These are phyloP conservation scores for Sorex fumeus DNA, from an alignment of 2,113 vertebrate species.

Conservation along the genomic window DNA sequence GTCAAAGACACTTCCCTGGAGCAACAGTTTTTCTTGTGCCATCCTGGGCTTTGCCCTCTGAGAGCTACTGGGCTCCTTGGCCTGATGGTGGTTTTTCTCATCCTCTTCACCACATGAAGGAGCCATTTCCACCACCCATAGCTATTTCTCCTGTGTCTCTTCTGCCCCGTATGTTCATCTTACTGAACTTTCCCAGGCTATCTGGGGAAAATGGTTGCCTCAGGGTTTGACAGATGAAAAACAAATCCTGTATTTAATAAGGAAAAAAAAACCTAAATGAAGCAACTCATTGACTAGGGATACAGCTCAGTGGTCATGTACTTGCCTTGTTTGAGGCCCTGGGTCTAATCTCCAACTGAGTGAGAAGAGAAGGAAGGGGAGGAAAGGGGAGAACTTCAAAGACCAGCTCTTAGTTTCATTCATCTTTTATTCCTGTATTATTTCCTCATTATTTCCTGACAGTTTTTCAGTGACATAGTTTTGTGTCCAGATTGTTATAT, in stretches of 20 bases:
- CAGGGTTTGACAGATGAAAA: constrained; percentile 79
- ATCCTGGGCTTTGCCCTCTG: constrained; percentile 91
- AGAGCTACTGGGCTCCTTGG: constrained; percentile 91
- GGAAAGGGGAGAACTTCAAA: too few species aligned
- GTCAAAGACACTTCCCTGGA: constrained; percentile 84
- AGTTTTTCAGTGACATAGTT: too few species aligned
- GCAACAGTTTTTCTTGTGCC: constrained; percentile 91
- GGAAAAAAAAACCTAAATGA: neutral
- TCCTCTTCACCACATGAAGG: constrained; percentile 91
- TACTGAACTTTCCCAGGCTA: constrained; percentile 62
- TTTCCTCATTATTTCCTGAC: too few species aligned
- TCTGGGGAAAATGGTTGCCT: constrained; percentile 77
- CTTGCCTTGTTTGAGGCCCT: too few species aligned
- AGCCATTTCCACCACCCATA: constrained; percentile 45
- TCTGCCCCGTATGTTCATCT: constrained; percentile 70
- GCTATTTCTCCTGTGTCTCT: constrained; percentile 54
- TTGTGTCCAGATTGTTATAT: too few species aligned
- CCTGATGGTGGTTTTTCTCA: constrained; percentile 92
- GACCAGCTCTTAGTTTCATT: too few species aligned
- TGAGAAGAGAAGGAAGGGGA: too few species aligned
- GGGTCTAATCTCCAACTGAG: too few species aligned
- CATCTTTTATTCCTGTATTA: too few species aligned
- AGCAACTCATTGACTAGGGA: too few species aligned
- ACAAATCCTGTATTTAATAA: constrained; percentile 86
- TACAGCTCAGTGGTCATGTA: too few species aligned